Evolutionary conservation across 2,888 invertebrate genomes (phyloP).

Genomic region (Opisthograptis luteolata): DNA sequence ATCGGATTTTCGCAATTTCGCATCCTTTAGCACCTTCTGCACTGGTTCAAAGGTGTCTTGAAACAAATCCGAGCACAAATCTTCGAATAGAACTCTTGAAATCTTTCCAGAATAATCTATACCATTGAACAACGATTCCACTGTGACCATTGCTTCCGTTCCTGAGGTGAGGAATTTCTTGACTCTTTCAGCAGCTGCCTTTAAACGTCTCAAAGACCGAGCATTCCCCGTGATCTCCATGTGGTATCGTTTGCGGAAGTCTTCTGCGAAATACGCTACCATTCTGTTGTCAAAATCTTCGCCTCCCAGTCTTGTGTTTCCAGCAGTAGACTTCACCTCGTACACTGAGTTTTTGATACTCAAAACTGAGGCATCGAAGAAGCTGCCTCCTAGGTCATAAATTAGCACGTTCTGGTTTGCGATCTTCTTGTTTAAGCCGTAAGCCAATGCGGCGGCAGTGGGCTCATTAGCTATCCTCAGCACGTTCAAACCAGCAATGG

Average conservation of each 20-base stretch:
- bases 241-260: constrained; percentile 57
- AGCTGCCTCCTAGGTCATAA: constrained; percentile 71
- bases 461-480: constrained; percentile 66
- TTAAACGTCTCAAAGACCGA: constrained; percentile 55
- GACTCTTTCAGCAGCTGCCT: constrained; percentile 59
- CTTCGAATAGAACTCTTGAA: constrained; percentile 61
- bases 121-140: constrained; percentile 56
- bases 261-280: constrained; percentile 63
- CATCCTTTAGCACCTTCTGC: constrained; percentile 54
- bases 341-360: constrained; percentile 55
- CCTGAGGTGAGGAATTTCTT: constrained; percentile 59
- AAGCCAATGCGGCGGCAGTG: constrained; percentile 67
- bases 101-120: constrained; percentile 59
- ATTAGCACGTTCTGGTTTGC: constrained; percentile 57
- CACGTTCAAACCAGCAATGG: constrained; percentile 64
- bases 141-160: constrained; percentile 50
- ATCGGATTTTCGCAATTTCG: constrained; percentile 52
- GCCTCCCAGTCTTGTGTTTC: constrained; percentile 62
- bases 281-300: constrained; percentile 71
- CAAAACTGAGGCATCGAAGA: constrained; percentile 65
- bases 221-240: constrained; percentile 48
- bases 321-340: constrained; percentile 63
- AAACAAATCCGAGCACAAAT: constrained; percentile 70
- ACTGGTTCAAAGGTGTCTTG: constrained; percentile 55
- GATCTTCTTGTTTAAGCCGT: constrained; percentile 53